phyloP scores from a whole-genome alignment of 1,140 invertebrate genomes.

The Phymorhynchus buccinoides region DNA sequence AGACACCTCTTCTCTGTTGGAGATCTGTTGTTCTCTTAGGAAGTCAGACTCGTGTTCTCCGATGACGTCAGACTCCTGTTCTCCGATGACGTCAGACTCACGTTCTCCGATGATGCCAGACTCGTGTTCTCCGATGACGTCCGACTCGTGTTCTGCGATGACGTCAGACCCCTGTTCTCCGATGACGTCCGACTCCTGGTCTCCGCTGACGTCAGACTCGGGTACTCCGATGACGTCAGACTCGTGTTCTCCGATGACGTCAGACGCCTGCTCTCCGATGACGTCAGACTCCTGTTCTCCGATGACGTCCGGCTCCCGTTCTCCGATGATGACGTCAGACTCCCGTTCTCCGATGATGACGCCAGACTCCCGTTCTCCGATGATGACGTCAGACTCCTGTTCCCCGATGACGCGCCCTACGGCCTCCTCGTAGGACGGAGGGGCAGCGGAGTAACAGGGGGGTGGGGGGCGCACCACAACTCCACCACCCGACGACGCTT shows the following conservation, averaged over 20 bases:
- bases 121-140: no score
- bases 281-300: not conserved
- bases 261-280: not conserved
- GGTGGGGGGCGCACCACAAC: no score
- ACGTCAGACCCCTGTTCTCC: not conserved
- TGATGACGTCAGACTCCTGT: no score
- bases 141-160: not conserved
- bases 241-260: not conserved
- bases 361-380: no score
- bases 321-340: not conserved
- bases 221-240: not conserved
- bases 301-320: not conserved
- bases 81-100: not conserved
- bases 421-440: slow-evolving; percentile 16
- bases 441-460: not conserved
- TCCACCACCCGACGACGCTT: not conserved
- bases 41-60: not conserved
- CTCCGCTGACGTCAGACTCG: no score
- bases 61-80: no score
- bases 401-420: not conserved
- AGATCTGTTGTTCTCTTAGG: no score
- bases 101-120: no score
- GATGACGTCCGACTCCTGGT: not conserved
- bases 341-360: not conserved
- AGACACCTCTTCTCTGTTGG: no score